Conservation (phyloP, 35 echinoderm and acorn worm species). For the Holothuria glaberrima region DNA sequence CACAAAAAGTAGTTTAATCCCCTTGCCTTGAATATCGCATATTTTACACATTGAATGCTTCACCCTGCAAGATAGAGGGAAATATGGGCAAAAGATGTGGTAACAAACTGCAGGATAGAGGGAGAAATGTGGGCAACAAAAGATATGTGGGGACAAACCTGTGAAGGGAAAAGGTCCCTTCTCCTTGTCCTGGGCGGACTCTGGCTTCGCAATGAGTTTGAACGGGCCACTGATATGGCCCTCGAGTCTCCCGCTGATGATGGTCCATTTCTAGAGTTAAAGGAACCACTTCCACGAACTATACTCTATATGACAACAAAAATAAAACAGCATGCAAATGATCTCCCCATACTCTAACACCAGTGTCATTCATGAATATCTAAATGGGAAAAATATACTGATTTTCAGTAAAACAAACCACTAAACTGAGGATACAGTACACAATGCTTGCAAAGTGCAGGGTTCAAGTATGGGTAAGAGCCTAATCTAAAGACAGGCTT, state of each 20-base stretch:
- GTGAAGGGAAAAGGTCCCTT: conserved; percentile 54
- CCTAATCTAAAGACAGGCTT: too few relatives aligned
- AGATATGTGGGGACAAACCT: conserved; percentile 33
- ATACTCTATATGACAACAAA: conserved; percentile 73
- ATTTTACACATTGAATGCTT: too few relatives aligned
- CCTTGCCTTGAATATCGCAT: too few relatives aligned
- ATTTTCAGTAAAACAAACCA: too few relatives aligned
- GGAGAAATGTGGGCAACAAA: not conserved
- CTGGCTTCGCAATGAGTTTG: conserved; percentile 86
- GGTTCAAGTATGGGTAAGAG: too few relatives aligned
- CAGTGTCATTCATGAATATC: too few relatives aligned
- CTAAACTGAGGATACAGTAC: too few relatives aligned
- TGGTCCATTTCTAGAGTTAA: conserved; percentile 57
- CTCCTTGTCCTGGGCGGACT: conserved; percentile 69
- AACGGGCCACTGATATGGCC: conserved; percentile 89
- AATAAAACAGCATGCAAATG: conserved; percentile 45
- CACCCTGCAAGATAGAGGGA: not conserved
- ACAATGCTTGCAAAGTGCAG: too few relatives aligned
- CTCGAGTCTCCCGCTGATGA: conserved; percentile 23
- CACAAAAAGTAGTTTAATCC: too few relatives aligned
- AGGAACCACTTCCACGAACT: conserved; percentile 77
- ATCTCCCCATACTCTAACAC: not conserved
- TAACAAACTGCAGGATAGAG: not conserved
- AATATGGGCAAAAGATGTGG: not conserved
- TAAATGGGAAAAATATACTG: too few relatives aligned